Base-by-base conservation (phyloP, 2,113 vertebrate genomes). In the Mesocricetus auratus region DNA sequence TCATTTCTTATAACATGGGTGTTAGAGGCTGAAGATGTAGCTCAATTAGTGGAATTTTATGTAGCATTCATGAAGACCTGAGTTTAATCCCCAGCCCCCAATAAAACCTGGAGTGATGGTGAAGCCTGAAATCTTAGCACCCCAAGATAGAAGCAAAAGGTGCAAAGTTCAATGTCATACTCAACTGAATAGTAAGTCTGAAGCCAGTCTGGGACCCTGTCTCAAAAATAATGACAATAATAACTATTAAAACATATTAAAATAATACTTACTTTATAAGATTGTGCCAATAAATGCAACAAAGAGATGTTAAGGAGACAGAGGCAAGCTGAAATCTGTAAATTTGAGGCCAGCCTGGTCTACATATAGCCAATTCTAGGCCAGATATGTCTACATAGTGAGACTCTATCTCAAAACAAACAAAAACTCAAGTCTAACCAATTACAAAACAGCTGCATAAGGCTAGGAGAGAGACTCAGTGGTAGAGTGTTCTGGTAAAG, bases 391-490 rank as follows among this genome's bases (percentile, higher is more conserved):
- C 71, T 39, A 73, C n/a, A 73, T 42, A 68, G 53, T 56, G 53
- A 53, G 50, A 56, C 53, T 15, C 53, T 56, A 56, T 56, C 53
- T 56, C 53, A 56, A 68, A 68, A 33, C 64, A 68, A 68, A 12
- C 64, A 90, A 95, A 62, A 50, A 26, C 53, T 82, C 22, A 82
- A 58, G 15, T 94, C 50, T 53, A 89, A 94, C 77, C n/a, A 56
- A 56, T 47, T 90, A 75, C 71, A 89, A 89, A 96, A 64, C n/a
- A 36, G 19, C 5, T 42, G 8, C 10, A 60, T 74, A 60, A 31
- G 39, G 2, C 53, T 62, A 26, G 53, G 39, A 15, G 24, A 62
- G 6, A 21, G 26, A 31, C 31, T 85, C 79, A 62, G 12, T 26
- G 39, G n/a, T 42, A 73, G 39, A 83, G 15, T 45, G n/a, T n/a